phyloP scores from a whole-genome alignment of 2,888 invertebrate species.

The Agelastica alni region DNA sequence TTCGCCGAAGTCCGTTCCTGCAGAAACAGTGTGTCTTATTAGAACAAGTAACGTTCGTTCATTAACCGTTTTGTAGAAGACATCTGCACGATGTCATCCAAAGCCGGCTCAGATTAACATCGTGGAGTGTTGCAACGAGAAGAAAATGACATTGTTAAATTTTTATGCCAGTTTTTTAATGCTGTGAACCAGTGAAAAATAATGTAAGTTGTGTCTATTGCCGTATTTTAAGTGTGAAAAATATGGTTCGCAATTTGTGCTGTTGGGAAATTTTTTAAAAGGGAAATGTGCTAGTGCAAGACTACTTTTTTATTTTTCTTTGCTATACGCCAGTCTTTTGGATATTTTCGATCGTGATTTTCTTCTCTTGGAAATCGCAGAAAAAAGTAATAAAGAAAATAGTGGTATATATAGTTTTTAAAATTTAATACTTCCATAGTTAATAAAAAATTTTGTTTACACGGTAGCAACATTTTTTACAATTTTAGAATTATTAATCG shows the following conservation, averaged over 20 bases:
- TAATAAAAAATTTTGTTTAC: too few species aligned
- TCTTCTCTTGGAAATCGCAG: too few species aligned
- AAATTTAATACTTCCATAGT: too few species aligned
- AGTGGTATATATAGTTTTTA: too few species aligned
- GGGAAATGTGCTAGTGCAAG: too few species aligned
- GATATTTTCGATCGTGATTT: too few species aligned
- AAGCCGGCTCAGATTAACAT: constrained; percentile 20
- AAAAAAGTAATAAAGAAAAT: too few species aligned
- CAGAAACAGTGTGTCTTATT: constrained; percentile 30
- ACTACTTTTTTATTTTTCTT: too few species aligned
- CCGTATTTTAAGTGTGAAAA: constrained; percentile 5
- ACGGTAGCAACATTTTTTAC: too few species aligned
- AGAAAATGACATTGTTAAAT: constrained; percentile 8
- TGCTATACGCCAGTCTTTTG: too few species aligned
- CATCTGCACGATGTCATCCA: constrained; percentile 31
- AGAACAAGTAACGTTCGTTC: constrained; percentile 35
- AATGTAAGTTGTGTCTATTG: constrained; percentile 5
- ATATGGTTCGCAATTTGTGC: background rate
- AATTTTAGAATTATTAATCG: too few species aligned
- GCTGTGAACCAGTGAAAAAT: constrained; percentile 6
- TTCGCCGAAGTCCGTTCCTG: background rate
- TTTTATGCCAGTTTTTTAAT: background rate
- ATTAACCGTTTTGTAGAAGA: constrained; percentile 32
- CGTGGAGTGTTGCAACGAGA: constrained; percentile 9
- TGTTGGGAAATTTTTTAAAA: too few species aligned